Conservation (phyloP, 2,113 vertebrate genomes). For the Parus major region DNA sequence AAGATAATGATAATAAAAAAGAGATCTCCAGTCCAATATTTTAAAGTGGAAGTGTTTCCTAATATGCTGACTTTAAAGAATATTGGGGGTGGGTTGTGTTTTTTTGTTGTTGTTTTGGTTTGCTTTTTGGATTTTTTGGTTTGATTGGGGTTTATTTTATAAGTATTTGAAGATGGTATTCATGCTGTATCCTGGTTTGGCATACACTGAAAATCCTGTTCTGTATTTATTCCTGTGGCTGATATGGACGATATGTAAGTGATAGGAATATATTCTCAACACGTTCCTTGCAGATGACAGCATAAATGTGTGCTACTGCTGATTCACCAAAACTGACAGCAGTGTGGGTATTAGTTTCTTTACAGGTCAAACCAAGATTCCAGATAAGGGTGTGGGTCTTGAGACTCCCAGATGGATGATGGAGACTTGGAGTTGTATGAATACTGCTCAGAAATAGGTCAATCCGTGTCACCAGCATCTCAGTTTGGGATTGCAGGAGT, state of each 20-base stretch:
- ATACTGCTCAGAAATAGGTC: not conserved
- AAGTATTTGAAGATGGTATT: not conserved
- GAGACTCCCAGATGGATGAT: not conserved
- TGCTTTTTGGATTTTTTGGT: not conserved
- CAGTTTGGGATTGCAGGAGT: not conserved
- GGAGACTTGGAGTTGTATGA: not conserved
- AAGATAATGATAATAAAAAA: not conserved
- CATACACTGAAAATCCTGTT: not conserved
- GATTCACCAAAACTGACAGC: not conserved
- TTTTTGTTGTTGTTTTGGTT: not conserved
- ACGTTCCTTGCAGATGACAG: not conserved
- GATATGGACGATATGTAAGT: not conserved
- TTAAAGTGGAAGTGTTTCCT: not conserved
- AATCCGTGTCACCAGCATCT: not conserved
- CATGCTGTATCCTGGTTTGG: not conserved
- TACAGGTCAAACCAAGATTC: not conserved
- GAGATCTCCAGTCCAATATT: fast-evolving
- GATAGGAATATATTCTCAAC: not conserved
- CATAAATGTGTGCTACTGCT: fast-evolving
- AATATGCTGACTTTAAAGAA: not conserved
- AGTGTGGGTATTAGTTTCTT: not conserved
- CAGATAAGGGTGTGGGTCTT: not conserved
- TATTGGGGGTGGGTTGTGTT: not conserved
- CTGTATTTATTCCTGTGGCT: not conserved
- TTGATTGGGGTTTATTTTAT: not conserved